Evolutionary conservation across 2,797 vertebrate species (phyloP), one percentile per base, ranked within the genome.

Genomic region (Sus cebifrons): DNA sequence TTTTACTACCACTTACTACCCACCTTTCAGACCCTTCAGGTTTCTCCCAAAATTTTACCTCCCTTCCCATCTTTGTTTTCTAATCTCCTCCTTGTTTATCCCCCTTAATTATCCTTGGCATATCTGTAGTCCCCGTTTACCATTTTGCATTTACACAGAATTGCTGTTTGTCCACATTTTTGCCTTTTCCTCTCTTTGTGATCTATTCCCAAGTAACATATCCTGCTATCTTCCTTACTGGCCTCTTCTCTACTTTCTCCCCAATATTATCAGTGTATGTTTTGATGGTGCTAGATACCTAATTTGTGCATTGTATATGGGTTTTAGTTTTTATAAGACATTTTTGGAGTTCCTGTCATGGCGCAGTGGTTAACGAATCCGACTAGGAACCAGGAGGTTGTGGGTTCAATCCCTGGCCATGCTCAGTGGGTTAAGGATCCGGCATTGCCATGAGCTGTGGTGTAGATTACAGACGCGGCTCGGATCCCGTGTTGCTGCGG

Each of bases 241-340:
- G 56, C 15, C 44, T 62, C 27, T 92, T 87, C 64, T 40, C 68
- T 75, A n/a, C 62, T 92, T 92, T 97, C 67, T 94, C 64, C 62
- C 29, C 27, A 91, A 27, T 75, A 25, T 56, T 65, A 3, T 73
- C 62, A 65, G 14, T 56, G 15, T 58, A 40, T 81, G 62, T 64
- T 95, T 70, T 36, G 67, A 79, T 78, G 4, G 32, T 68, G 49
- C 91, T 84, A 95, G 6, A 70, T 92, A 86, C 16, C 58, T 96
- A 14, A 87, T 54, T 84, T 86, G 20, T 64, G 2, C 68, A 52
- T 73, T 81, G 18, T 54, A 20, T 95, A 15, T 94, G 81, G 75
- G 27, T 91, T 56, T 67, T 86, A 21, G 67, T 32, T 77, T 94
- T 90, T 95, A 21, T 93, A 91, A 77, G 12, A 60, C n/a, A 67